These are phyloP conservation scores for Fabriciana adippe DNA, from an alignment of 2,888 invertebrate species.

Conservation along the genomic window DNA sequence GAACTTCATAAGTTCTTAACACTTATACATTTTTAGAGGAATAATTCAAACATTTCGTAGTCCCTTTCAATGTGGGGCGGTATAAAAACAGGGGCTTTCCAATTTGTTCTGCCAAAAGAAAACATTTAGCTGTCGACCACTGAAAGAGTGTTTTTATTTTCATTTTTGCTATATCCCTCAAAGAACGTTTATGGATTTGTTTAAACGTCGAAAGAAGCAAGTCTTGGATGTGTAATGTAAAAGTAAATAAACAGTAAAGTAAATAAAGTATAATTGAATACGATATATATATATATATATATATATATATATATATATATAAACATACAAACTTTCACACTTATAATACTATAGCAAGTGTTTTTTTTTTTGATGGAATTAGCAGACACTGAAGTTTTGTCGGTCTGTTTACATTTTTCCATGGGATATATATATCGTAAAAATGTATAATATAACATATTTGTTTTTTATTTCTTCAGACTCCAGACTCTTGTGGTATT, in stretches of 20 bases:
- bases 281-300: background rate
- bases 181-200: conserved; percentile 43
- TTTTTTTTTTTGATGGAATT: too few species aligned
- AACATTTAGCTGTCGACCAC: conserved; percentile 58
- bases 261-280: background rate
- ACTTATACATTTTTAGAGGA: conserved; percentile 8
- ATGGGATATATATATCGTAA: too few species aligned
- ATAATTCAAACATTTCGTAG: conserved; percentile 16
- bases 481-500: too few species aligned
- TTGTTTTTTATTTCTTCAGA: too few species aligned
- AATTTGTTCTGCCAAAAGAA: conserved; percentile 61
- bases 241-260: background rate
- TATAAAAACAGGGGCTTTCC: conserved; percentile 57
- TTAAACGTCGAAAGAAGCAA: conserved; percentile 33
- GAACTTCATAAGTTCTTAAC: conserved; percentile 15
- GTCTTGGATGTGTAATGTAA: conserved; percentile 18
- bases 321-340: background rate
- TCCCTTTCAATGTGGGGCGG: conserved; percentile 13
- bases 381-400: too few species aligned
- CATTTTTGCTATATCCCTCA: conserved; percentile 41
- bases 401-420: too few species aligned
- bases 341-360: too few species aligned
- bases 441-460: too few species aligned
- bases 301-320: background rate
- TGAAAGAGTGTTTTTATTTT: conserved; percentile 53